phyloP scores from a whole-genome alignment of 1,140 invertebrate genomes.

The Heterodera carotae region DNA sequence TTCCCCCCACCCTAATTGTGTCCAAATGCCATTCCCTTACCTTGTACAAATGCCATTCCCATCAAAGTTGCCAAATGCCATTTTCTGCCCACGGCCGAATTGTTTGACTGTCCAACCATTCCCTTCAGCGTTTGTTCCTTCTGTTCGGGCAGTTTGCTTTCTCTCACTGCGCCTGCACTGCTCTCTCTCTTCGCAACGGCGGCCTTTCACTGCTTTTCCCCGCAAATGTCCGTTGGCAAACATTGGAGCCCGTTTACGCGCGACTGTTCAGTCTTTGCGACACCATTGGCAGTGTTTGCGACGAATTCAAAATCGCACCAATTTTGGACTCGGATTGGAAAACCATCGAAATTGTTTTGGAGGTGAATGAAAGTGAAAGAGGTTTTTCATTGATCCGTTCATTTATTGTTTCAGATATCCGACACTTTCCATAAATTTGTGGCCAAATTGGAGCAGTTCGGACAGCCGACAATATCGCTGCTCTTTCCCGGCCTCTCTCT shows the following conservation, averaged over 20 bases:
- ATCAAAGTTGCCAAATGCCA: too few relatives aligned
- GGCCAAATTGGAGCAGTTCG: conserved; percentile 5
- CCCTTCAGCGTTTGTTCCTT: background rate
- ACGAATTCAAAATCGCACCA: conserved; percentile 3
- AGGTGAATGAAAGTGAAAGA: background rate
- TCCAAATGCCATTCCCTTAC: too few relatives aligned
- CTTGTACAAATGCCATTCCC: too few relatives aligned
- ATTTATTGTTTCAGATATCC: background rate
- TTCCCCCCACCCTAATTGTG: too few relatives aligned
- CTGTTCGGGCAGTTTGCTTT: background rate
- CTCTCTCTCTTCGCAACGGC: background rate
- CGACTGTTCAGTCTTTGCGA: background rate
- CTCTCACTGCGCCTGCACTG: conserved; percentile 1
- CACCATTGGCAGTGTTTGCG: background rate
- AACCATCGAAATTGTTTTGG: background rate
- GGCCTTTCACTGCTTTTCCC: background rate
- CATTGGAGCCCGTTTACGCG: background rate
- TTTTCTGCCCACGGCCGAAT: too few relatives aligned
- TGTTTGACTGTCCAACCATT: too few relatives aligned
- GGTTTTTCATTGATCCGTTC: background rate
- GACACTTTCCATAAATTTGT: conserved; percentile 7
- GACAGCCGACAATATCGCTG: conserved; percentile 4
- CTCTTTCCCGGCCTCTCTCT: background rate
- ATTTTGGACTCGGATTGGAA: background rate
- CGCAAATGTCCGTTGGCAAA: background rate